Base-by-base conservation (phyloP, 2,797 vertebrate genomes). In the Melanotaenia pygmaea region DNA sequence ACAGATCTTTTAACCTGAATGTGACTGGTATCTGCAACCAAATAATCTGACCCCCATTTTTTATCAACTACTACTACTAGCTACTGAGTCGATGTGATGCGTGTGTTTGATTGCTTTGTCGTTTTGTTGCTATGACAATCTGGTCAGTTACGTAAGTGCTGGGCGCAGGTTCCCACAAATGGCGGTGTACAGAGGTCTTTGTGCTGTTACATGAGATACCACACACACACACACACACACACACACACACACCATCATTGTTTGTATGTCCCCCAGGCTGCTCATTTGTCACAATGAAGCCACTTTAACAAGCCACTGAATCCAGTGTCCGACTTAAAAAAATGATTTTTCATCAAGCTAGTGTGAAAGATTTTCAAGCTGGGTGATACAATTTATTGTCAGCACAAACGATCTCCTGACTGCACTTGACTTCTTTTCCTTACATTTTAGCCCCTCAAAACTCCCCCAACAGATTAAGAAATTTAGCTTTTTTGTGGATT, bases 61-160 rank as follows among this genome's bases (percentile, higher is more conserved):
- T 60, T 8, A 6, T 53, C 74, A 64, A 76, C 76, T 81, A 28
- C 74, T 80, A 84, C 68, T 53, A 45, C 69, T 64, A 9, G 59
- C 64, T 9, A 9, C 16, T 1, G 12, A 35, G 58, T 73, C 74
- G 78, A 64, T 22, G 73, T 54, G n/a, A 61, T 54, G 68, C 70
- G 26, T 72, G 74, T 68, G 58, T 70, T 64, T 34, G 28, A 45
- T 64, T 8, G 10, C 20, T 30, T 38, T 62, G 57, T 67, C 47
- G 72, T 62, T 65, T 50, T 57, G 87, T 87, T 84, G 83, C 47
- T 83, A 75, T 83, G 90, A 34, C 65, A 6, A 85, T 57, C 60
- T 9, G 30, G n/a, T n/a, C 3, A 22, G 62, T 90, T 89, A 81
- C 60, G 72, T 86, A 88, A 87, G 78, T 28, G n/a, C 74, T 8